These are phyloP conservation scores for Artibeus jamaicensis DNA, from an alignment of 2,797 vertebrate species.

Conservation along the genomic window DNA sequence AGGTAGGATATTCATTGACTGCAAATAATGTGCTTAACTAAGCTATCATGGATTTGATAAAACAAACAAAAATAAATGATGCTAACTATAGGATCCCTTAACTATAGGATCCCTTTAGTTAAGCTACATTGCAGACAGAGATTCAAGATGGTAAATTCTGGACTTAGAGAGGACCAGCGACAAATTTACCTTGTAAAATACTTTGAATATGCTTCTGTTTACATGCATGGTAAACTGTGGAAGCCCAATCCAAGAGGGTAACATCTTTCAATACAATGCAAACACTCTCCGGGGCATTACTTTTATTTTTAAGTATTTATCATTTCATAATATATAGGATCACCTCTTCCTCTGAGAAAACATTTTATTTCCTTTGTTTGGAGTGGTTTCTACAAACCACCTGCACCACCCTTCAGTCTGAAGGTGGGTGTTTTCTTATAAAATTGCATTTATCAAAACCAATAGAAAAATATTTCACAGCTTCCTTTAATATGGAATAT, in stretches of 20 bases:
- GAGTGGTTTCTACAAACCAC: neutral
- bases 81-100: too few relatives aligned
- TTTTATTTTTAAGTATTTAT: neutral
- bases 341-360: neutral
- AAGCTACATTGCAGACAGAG: neutral
- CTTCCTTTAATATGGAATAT: neutral
- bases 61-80: neutral
- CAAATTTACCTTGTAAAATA: neutral
- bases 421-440: neutral
- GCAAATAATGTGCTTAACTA: slow-evolving; percentile 13
- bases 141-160: neutral
- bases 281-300: neutral
- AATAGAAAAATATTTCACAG: neutral
- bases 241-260: neutral
- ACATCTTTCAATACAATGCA: neutral
- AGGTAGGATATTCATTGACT: neutral
- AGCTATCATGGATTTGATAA: neutral
- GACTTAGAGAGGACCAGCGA: neutral
- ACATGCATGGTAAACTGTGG: neutral
- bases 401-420: neutral
- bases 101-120: neutral
- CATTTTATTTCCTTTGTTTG: neutral
- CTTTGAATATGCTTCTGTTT: neutral
- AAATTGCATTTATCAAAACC: neutral
- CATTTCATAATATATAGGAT: neutral